phyloP scores from a whole-genome alignment of 2,113 vertebrate genomes.

The Macroglossus sobrinus region DNA sequence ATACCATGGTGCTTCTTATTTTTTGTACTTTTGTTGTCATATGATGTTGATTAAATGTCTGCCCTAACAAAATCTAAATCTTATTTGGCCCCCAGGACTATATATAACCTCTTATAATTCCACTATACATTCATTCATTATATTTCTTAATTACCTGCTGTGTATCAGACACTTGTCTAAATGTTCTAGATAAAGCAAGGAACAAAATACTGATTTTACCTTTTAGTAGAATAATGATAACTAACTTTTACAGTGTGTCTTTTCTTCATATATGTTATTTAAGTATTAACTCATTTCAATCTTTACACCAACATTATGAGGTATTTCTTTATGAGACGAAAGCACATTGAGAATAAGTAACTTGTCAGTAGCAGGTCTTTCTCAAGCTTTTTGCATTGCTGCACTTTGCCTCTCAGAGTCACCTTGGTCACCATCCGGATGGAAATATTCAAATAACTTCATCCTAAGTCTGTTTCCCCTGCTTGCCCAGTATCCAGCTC shows the following conservation, averaged over 20 bases:
- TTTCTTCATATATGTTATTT: not conserved
- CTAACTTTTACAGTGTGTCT: not conserved
- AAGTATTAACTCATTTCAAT: not conserved
- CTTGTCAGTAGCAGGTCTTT: not conserved
- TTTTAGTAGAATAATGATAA: not conserved
- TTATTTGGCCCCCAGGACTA: not conserved
- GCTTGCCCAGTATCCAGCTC: not conserved
- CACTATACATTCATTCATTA: not conserved
- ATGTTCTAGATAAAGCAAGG: not conserved
- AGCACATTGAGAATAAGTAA: not conserved
- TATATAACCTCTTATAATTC: not conserved
- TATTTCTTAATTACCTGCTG: not conserved
- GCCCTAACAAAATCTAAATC: not conserved
- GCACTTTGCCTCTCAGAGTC: not conserved
- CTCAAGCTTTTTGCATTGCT: not conserved
- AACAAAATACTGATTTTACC: not conserved
- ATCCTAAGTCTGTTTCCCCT: not conserved
- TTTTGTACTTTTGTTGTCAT: not conserved
- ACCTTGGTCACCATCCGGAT: not conserved
- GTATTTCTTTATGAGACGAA: not conserved
- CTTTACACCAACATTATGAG: not conserved
- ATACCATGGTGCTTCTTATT: not conserved
- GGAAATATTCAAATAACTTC: not conserved
- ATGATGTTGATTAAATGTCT: not conserved
- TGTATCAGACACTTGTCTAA: not conserved